Base-by-base conservation (phyloP, 2,113 vertebrate species). In the Mesocricetus auratus region DNA sequence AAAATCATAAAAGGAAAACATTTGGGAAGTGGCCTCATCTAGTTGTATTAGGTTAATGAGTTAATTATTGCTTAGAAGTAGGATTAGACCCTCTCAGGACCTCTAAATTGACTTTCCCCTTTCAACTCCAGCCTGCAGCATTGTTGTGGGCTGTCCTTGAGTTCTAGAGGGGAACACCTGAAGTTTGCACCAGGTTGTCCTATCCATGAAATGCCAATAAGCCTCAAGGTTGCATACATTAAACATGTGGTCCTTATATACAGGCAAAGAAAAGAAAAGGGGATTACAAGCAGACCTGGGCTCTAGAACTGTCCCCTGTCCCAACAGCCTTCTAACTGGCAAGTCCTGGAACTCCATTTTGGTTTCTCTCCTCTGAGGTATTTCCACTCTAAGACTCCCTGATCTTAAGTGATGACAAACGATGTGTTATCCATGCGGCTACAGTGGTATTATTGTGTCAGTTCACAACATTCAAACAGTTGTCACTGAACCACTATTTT, bases 21-120 rank as follows among this genome's bases (percentile, higher is more conserved):
- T 77, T 53, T 50, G 60, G 86, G 42, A 96, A 97, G 75, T 77
- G 56, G 16, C 42, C 26, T 7, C 64, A 45, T 50, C 36, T 88
- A 90, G 17, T 88, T 5, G 15, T 89, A 86, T 66, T 77, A 47
- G 24, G 7, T 94, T 92, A 91, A 90, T 92, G 86, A 79, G 56
- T 86, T 93, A 75, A 88, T 93, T 87, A 71, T 53, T 74, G 71
- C 16, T 58, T 90, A 53, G 64, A 90, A 94, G 62, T 86, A 74
- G 31, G 75, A 95, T 89, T 95, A 90, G 73, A 93, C 24, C 36
- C 19, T 33, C 93, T 53, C 97, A 94, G 42, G 53, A 68, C 89
- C 31, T 82, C n/a, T 94, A 92, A 75, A 68, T 75, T 24, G 79
- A 77, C 62, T 79, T 71, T 94, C 85, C 62, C 22, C 74, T 26